A percentile compares a stretch with the other conserved stretches of the same genome.
Evolutionary conservation across 2,888 invertebrate genomes (phyloP).

Genomic region (Cephus spinipes): DNA sequence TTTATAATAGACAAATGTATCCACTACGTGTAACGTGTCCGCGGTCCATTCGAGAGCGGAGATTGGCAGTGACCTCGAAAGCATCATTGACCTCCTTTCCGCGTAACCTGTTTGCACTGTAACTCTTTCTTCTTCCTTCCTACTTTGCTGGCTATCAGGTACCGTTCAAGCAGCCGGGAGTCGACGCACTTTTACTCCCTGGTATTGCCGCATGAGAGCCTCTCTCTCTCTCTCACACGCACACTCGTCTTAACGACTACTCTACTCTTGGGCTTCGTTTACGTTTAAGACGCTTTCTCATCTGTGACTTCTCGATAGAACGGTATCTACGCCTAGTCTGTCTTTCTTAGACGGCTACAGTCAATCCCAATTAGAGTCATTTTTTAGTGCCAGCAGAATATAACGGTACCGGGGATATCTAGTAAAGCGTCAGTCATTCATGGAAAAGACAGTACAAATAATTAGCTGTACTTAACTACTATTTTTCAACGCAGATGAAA

Average conservation of each 20-base stretch:
- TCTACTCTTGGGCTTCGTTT: not conserved
- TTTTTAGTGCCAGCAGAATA: not conserved
- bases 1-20: not conserved
- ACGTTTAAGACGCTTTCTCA: not conserved
- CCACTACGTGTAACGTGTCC: slow-evolving; percentile 30
- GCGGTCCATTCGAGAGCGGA: slow-evolving; percentile 9
- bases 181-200: slow-evolving; percentile 7
- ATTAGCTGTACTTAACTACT: not conserved
- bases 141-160: slow-evolving; percentile 21
- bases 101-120: slow-evolving; percentile 51
- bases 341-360: not conserved
- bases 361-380: not conserved
- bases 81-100: slow-evolving; percentile 58
- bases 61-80: slow-evolving; percentile 60
- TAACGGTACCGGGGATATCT: not conserved
- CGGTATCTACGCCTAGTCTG: not conserved
- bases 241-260: not conserved
- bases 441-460: not conserved
- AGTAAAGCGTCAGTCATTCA: not conserved
- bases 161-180: slow-evolving; percentile 9
- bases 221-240: not conserved
- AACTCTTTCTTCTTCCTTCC: slow-evolving; percentile 27
- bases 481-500: not conserved
- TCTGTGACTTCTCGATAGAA: not conserved
- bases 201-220: not conserved